phyloP scores from a whole-genome alignment of 2,888 invertebrate species.

The Heliconius erato region DNA sequence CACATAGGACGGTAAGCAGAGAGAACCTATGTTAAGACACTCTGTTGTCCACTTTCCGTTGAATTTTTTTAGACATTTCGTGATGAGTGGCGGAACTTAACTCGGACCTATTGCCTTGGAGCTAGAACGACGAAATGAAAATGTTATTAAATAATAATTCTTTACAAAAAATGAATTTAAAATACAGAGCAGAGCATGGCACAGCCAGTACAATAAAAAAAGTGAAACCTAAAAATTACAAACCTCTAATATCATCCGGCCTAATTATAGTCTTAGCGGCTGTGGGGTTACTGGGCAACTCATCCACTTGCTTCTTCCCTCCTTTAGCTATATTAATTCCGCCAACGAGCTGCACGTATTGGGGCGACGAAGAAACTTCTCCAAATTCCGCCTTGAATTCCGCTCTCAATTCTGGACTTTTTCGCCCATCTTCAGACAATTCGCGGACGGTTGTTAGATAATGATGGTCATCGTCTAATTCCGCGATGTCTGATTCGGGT shows the following conservation, averaged over 20 bases:
- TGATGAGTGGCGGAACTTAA: too few relatives aligned
- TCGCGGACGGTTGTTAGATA: slow-evolving; percentile 67
- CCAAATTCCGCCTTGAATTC: slow-evolving; percentile 30
- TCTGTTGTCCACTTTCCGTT: too few relatives aligned
- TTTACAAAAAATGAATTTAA: too few relatives aligned
- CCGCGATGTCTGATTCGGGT: slow-evolving; percentile 74
- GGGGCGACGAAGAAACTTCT: slow-evolving; percentile 67
- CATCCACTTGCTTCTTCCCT: slow-evolving; percentile 47
- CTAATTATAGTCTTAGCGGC: slow-evolving; percentile 74
- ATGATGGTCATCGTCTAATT: slow-evolving; percentile 67
- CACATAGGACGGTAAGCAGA: too few relatives aligned
- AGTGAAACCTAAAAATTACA: slow-evolving; percentile 11
- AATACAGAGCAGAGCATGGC: too few relatives aligned
- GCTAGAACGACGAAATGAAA: too few relatives aligned
- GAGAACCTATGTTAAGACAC: too few relatives aligned
- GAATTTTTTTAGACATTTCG: too few relatives aligned
- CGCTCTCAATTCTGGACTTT: slow-evolving; percentile 53
- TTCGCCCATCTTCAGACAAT: slow-evolving; percentile 69
- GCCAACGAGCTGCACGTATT: slow-evolving; percentile 81
- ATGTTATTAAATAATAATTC: too few relatives aligned
- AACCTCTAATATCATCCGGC: slow-evolving; percentile 60
- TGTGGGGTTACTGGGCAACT: slow-evolving; percentile 73
- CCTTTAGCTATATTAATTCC: slow-evolving; percentile 53
- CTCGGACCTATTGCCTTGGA: too few relatives aligned
- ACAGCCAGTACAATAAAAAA: not conserved